Base-by-base conservation (phyloP, 2,113 vertebrate genomes). In the Gymnarchus niloticus region DNA sequence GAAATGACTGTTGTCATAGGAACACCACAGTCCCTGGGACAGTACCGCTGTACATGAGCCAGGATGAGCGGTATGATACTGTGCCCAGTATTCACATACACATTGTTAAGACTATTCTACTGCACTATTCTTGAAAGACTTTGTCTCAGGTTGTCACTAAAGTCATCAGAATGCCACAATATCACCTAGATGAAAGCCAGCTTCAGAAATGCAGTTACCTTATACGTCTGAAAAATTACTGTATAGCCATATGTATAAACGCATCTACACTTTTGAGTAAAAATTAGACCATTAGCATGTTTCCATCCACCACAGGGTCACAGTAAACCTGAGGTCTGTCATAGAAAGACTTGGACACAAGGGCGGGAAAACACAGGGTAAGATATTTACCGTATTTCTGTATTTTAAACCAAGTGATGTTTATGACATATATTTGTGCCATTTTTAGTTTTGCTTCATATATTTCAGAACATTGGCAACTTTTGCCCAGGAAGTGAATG, bases 1-100 rank as follows among this genome's bases (percentile, higher is more conserved):
- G 14, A 57, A 78, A 85, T 57, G 56, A 61, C 76, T 59, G 85
- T 81, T 86, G 85, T 81, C 85, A 86, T 81, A 86, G 77, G 85
- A 86, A 82, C 77, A 57, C 54, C 84, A 56, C 10, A 82, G 44
- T 46, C 56, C 44, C n/a, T 37, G 33, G 46, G 78, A 49, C 56
- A 82, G 77, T 8, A 25, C 3, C 19, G 41, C 33, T 33, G 3
- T 59, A 0, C 80, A 23, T 80, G 25, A 25, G 44, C 19, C 61
- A 28, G 25, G 28, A 73, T 52, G 82, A 73, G 41, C 23, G 1
- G 10, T 21, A 84, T 25, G 41, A 28, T n/a, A 65, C 49, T 8
- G 57, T 33, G 19, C 46, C 6, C 25, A 44, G 33, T 73, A 28
- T 84, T 84, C 23, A 69, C 49, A 12, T 51, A 69, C 41, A 56